Percentiles rank a stretch among this genome's conserved stretches.
Evolutionary conservation across 2,797 vertebrate genomes (phyloP).

Genomic region (Protonibea diacanthus): DNA sequence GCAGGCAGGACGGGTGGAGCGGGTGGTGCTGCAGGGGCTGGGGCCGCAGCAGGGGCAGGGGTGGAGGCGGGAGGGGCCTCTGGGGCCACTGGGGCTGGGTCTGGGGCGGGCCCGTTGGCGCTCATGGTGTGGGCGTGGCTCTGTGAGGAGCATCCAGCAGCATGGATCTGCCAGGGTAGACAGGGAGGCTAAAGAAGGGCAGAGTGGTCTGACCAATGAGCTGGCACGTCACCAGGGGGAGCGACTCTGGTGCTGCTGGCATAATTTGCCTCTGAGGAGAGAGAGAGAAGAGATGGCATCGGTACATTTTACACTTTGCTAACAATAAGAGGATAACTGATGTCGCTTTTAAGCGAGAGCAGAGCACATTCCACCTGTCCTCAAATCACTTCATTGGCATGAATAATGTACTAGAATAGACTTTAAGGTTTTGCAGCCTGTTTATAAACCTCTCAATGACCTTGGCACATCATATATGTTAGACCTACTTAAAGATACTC

Average conservation of each 20-base stretch:
- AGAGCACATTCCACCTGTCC: not conserved
- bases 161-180: conserved; percentile 95
- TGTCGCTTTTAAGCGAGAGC: not conserved
- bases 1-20: conserved; percentile 69
- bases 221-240: conserved; percentile 94
- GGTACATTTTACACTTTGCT: conserved; percentile 8
- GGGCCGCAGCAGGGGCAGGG: conserved; percentile 85
- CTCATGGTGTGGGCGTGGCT: conserved; percentile 97
- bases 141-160: conserved; percentile 91
- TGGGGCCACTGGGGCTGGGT: conserved; percentile 83
- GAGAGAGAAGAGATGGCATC: conserved; percentile 48
- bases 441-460: not conserved
- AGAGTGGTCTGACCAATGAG: conserved; percentile 90
- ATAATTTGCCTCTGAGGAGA: conserved; percentile 93
- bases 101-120: conserved; percentile 88
- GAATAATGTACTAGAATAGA: not conserved
- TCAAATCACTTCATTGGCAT: conserved; percentile 1
- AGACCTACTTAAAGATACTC: not conserved
- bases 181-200: conserved; percentile 88
- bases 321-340: not conserved
- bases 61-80: conserved; percentile 79
- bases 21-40: conserved; percentile 83
- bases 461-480: too few species aligned
- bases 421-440: not conserved
- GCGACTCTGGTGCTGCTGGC: conserved; percentile 94